Base-by-base conservation (phyloP, 2,888 invertebrate species). In the Schizaphis graminum region DNA sequence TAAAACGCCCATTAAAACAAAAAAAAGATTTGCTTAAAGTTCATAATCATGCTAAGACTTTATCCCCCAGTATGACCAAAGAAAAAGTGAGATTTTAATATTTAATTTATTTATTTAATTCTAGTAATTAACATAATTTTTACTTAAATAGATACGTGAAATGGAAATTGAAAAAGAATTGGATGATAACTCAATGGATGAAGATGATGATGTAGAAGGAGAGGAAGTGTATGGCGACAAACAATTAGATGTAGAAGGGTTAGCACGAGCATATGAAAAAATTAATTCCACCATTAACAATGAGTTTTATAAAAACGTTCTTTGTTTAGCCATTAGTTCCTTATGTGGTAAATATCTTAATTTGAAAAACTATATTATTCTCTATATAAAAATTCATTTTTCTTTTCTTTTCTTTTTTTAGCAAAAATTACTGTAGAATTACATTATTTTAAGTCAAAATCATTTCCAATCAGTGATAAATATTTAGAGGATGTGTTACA, bases 241-340 rank as follows among this genome's bases (percentile, higher is more conserved):
- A 91, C 85, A 57, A 86, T 87, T 98, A n/a, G 98, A 98, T 96
- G 96, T 98, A 91, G 96, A 96, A 0, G 97, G 98, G 0, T 97
- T 98, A 95, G 96, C 97, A 94, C 96, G 98, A 95, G 97, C 98
- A 24, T 98, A 97, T 95, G 96, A 96, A 92, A 96, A 96, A 26
- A 96, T 97, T 91, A 86, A 53, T 86, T 90, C 57, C 41, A 11
- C 61, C 7, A 67, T 87, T 47, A 41, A 91, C 87, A 61, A 91
- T 67, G 91, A 67, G 11, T 67, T 49, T 41, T 94, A n/a, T 67
- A 94, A 91, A 94, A 86, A 94, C 57, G 87, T 92, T 88, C 28
- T 91, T 56, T 61, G 86, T 24, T 49, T 92, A 84, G 94, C 94
- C 8, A 91, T 94, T 53, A 85, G 88, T 94, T 89, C 94, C 49